Evolutionary conservation across 2,888 invertebrate species (phyloP), one percentile per base, ranked within the genome.

Genomic region (Tenthredo amoena): DNA sequence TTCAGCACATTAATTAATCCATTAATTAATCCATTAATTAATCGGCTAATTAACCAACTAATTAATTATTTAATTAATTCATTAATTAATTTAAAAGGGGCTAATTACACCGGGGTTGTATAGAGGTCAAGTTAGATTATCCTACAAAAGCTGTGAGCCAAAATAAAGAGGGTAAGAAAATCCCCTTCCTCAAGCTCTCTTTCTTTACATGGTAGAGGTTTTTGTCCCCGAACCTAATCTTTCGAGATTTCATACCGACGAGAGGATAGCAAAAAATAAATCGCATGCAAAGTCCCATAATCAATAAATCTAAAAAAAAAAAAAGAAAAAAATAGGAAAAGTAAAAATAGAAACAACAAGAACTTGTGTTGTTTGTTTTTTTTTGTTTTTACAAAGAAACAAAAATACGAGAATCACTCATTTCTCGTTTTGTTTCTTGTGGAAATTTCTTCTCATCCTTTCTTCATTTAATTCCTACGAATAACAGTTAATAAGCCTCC

Each of bases 41-140:
- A 62, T 62, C 26, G 12, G 62, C 62, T 62, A 21, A 62, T 62
- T 62, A 62, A 62, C 26, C 26, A 26, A 10, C 62, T 7, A 62
- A 62, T 26, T 62, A 62, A 62, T 62, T 62, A 62, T 21, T 62
- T 62, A 10, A 62, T 62, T 21, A 9, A 62, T 62, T 62, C 10
- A 62, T 62, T 21, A 21, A 62, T 21, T 62, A 62, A 62, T 62
- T 62, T 0, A 62, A 62, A 62, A 62, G 26, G 10, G 62, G 62
- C 21, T 62, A 62, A 62, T 62, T 62, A 62, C 62, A 62, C 62
- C 62, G 12, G 21, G 62, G 3, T 62, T 62, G 7, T 62, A 26
- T 62, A 62, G 21, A 26, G 62, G 62, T 62, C 62, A 62, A 62
- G 62, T 62, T 12, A 62, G 62, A 62, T 62, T 62, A 62, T 62